These are phyloP conservation scores for Xiphorhynchus elegans DNA, from an alignment of 2,113 vertebrate genomes.

Conservation along the genomic window DNA sequence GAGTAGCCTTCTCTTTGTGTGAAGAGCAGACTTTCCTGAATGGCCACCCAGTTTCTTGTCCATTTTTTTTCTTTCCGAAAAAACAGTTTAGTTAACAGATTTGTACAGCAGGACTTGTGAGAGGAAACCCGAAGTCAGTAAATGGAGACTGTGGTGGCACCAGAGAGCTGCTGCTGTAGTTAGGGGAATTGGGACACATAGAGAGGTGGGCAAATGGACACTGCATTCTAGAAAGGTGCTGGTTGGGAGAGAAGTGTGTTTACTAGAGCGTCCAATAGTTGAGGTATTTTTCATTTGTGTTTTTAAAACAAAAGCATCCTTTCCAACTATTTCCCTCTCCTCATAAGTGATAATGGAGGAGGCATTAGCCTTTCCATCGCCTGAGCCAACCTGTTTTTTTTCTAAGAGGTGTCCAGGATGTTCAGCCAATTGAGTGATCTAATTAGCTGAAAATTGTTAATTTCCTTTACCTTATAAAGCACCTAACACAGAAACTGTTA, in stretches of 20 bases:
- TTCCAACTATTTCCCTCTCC: conserved; percentile 60
- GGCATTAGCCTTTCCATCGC: conserved; percentile 59
- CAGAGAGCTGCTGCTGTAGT: background rate
- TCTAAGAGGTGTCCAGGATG: conserved; percentile 66
- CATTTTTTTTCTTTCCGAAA: background rate
- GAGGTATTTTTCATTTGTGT: conserved; percentile 39
- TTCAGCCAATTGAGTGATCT: conserved; percentile 74
- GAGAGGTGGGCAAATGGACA: background rate
- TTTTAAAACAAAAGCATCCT: conserved; percentile 63
- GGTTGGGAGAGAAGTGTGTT: background rate
- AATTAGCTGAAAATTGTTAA: conserved; percentile 74
- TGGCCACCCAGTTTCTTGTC: background rate
- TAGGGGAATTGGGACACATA: background rate
- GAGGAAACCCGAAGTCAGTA: background rate
- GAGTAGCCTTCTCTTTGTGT: background rate
- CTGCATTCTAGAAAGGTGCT: background rate
- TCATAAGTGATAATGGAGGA: conserved; percentile 68
- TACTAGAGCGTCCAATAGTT: background rate
- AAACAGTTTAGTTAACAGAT: background rate
- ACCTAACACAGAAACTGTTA: conserved; percentile 74
- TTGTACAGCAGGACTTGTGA: background rate
- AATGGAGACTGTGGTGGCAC: background rate
- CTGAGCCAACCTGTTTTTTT: conserved; percentile 59
- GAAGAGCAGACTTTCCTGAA: background rate
- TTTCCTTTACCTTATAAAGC: conserved; percentile 75